Conservation (phyloP, 2,797 vertebrate species). For the Bucorvus abyssinicus region DNA sequence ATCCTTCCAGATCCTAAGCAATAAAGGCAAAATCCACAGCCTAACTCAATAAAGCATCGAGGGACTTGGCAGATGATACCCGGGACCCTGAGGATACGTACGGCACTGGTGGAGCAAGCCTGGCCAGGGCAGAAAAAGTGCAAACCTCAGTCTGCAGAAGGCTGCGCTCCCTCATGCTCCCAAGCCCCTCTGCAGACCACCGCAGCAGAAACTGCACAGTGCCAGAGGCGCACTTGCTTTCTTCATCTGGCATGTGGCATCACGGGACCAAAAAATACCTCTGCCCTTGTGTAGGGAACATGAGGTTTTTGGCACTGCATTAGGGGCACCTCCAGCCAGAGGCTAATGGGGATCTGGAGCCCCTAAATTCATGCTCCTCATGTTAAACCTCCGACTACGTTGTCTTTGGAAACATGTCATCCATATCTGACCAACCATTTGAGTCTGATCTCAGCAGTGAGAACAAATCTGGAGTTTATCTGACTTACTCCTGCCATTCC, state of each 20-base stretch:
- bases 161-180: neutral
- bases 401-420: neutral
- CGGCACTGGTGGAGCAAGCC: neutral
- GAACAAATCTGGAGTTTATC: neutral
- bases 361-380: neutral
- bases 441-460: neutral
- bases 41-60: neutral
- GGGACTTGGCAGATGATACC: neutral
- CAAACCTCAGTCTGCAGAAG: neutral
- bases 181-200: neutral
- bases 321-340: neutral
- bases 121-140: neutral
- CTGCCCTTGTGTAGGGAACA: neutral
- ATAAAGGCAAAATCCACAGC: neutral
- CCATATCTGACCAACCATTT: neutral
- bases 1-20: neutral
- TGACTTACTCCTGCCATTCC: neutral
- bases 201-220: neutral
- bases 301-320: fast-evolving
- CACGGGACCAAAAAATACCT: neutral
- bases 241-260: neutral
- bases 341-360: neutral
- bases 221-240: fast-evolving
- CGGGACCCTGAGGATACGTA: neutral
- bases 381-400: neutral